Base-by-base conservation (phyloP, 1,140 invertebrate species). In the Drosophila grimshawi region DNA sequence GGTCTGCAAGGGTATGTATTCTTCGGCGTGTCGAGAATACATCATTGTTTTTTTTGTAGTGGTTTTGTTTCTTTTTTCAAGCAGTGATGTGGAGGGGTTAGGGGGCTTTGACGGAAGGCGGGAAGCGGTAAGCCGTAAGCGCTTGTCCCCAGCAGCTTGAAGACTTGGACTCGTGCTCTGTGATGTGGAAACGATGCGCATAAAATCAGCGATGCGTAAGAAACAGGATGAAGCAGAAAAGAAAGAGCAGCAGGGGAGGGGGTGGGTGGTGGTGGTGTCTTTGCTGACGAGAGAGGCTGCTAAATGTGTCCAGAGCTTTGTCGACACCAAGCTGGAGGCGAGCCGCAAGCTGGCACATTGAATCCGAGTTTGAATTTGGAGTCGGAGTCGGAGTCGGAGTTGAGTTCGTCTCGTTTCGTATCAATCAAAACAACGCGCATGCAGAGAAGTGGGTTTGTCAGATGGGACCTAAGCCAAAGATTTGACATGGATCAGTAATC, bases 401-500 rank as follows among this genome's bases (percentile, higher is more conserved):
- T 52, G 19, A 35, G 53, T 55, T 53, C 33, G 19, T 19, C 19
- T 19, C 19, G 39, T 53, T 52, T 83, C 76, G 86, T 91, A 91
- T 91, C 88, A 91, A 90, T 90, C 86, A 90, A 90, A 90, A 88
- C 88, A 83, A 75, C 72, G 56, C 76, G 67, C 52, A 59, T 52
- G 65, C 61, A 63, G 53, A 39, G 64, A 51, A 46, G 11, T 48
- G n/a, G 43, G 32, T 62, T 66, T 53, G 49, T 19, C 19, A 19
- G 57, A 63, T 46, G 68, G 52, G 60, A 80, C 81, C 71, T 86
- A 91, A 92, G 91, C 91, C 91, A 86, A 86, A 92, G 91, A 92
- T 92, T 92, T 92, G 91, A 91, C 91, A 92, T 92, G 91, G 91
- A 92, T 92, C 91, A 92, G 91, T 92, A 92, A 92, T 92, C 91